phyloP scores from a whole-genome alignment of 2,113 vertebrate species.

The Sialia sialis region DNA sequence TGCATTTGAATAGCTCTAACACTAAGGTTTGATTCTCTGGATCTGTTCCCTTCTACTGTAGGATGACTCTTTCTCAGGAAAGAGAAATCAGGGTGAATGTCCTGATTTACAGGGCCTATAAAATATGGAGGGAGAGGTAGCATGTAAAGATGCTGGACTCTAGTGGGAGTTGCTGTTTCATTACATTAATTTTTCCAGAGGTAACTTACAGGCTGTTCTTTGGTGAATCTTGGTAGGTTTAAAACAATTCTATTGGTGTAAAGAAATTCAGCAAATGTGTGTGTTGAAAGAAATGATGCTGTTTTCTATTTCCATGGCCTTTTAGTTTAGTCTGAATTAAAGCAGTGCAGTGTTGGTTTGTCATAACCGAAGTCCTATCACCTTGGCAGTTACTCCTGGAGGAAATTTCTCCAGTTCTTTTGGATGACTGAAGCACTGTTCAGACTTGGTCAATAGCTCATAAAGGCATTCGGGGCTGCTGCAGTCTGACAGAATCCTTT shows the following conservation, averaged over 20 bases:
- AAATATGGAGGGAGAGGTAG: not conserved
- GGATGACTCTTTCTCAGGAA: not conserved
- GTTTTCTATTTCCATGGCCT: not conserved
- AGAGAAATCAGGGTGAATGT: not conserved
- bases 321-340: not conserved
- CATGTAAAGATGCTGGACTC: not conserved
- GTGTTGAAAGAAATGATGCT: not conserved
- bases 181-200: not conserved
- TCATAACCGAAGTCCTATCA: not conserved
- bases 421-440: not conserved
- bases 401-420: not conserved
- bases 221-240: not conserved
- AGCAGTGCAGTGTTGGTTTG: not conserved
- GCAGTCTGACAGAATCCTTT: not conserved
- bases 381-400: not conserved
- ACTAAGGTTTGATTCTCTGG: not conserved
- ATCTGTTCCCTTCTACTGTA: not conserved
- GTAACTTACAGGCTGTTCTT: not conserved
- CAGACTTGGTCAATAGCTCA: not conserved
- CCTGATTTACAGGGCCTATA: not conserved
- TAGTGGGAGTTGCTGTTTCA: not conserved
- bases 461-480: not conserved
- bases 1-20: not conserved
- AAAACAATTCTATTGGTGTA: not conserved
- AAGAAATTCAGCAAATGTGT: not conserved